Base-by-base conservation (phyloP, 2,888 invertebrate species). In the Clepsis dumicolana region DNA sequence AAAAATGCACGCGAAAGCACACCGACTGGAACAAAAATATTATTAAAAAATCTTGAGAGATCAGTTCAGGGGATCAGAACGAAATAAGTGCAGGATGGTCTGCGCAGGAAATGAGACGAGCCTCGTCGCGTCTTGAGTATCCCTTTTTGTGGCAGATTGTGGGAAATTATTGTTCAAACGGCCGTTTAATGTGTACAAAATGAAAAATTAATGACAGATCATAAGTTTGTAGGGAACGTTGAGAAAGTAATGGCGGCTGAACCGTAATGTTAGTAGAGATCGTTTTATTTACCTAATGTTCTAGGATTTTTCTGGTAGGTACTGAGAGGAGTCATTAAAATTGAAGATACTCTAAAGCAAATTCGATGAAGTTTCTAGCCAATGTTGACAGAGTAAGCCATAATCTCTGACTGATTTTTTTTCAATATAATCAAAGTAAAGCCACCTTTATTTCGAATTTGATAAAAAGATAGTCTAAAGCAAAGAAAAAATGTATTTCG, bases 31-130 rank as follows among this genome's bases (percentile, higher is more conserved):
- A n/a, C n/a, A n/a, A n/a, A n/a, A n/a, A n/a, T n/a, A n/a, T n/a
- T n/a, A n/a, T n/a, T n/a, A n/a, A n/a, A n/a, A n/a, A n/a, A n/a
- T n/a, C n/a, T n/a, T n/a, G n/a, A n/a, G n/a, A n/a, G n/a, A n/a
- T n/a, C n/a, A n/a, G n/a, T n/a, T n/a, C n/a, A n/a, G n/a, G n/a
- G n/a, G n/a, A n/a, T n/a, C n/a, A n/a, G n/a, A n/a, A n/a, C n/a
- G n/a, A n/a, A n/a, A n/a, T n/a, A n/a, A n/a, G n/a, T 61, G 35
- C 35, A 14, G 38, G 14, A 7, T 16, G 41, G 65, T 65, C 50
- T 52, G 24, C 50, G 27, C 4, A 18, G 66, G 66, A 61, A 66
- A 61, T 61, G 53, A 61, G 61, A 32, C 32, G 25, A 65, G 16
- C 52, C 7, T 44, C 10, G 57, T 44, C 10, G 57, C 35, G 1